Evolutionary conservation across 2,888 invertebrate species (phyloP).

Genomic region (Aporophyla lueneburgensis): DNA sequence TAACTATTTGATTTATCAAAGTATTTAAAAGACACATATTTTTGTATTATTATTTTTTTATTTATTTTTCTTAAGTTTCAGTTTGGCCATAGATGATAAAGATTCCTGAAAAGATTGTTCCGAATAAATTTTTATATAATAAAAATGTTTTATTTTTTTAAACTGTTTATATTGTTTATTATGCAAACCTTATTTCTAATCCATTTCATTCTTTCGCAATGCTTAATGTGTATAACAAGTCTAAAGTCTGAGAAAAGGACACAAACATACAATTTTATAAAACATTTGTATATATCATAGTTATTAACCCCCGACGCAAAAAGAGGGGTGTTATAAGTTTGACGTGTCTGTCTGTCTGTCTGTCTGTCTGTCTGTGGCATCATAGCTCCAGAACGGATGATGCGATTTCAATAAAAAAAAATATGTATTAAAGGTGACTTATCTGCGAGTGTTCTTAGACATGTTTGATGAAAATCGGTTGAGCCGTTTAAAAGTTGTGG

Average conservation of each 20-base stretch:
- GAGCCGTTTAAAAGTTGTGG: too few species aligned
- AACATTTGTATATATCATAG: conserved; percentile 74
- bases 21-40: conserved; percentile 86
- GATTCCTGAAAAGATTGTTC: conserved; percentile 79
- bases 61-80: conserved; percentile 78
- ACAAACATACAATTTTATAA: conserved; percentile 75
- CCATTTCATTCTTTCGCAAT: conserved; percentile 32
- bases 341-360: too few species aligned
- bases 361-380: too few species aligned
- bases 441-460: too few species aligned
- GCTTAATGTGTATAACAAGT: conserved; percentile 7
- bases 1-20: conserved; percentile 63
- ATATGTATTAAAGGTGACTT: too few species aligned
- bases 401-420: too few species aligned
- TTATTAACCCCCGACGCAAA: too few species aligned
- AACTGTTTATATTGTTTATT: conserved; percentile 33
- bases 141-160: conserved; percentile 73
- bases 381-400: too few species aligned
- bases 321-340: too few species aligned
- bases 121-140: conserved; percentile 85
- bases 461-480: too few species aligned
- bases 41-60: conserved; percentile 85
- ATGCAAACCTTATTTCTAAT: conserved; percentile 13
- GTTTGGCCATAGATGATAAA: conserved; percentile 77
- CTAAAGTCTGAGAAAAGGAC: conserved; percentile 42